Percentiles rank a stretch among this genome's conserved stretches.
phyloP scores from a whole-genome alignment of 2,888 invertebrate genomes.

The Archaeoteleia sp. region DNA sequence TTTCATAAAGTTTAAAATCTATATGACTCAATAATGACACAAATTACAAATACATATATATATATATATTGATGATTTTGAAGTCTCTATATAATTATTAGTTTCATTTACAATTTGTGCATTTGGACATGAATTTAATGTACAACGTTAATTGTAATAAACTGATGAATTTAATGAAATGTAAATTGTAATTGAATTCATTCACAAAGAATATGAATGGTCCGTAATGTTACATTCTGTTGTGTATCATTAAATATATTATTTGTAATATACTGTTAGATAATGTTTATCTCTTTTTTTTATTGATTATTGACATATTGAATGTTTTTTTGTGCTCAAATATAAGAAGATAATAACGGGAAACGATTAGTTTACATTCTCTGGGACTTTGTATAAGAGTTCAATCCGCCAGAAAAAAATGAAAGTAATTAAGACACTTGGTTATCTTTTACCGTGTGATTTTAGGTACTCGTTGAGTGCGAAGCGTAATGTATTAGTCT shows the following conservation, averaged over 20 bases:
- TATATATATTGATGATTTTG: slow-evolving; percentile 49
- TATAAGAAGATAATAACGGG: slow-evolving; percentile 32
- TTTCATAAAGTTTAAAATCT: slow-evolving; percentile 37
- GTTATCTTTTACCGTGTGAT: slow-evolving; percentile 71
- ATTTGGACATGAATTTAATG: too few species aligned
- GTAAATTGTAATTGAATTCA: too few species aligned
- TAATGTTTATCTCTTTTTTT: slow-evolving; percentile 1
- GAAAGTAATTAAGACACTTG: slow-evolving; percentile 71
- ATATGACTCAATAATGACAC: slow-evolving; percentile 31
- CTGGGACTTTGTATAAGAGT: slow-evolving; percentile 66
- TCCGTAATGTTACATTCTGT: too few species aligned
- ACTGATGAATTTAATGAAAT: too few species aligned
- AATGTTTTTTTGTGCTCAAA: neutral
- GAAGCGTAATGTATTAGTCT: slow-evolving; percentile 67
- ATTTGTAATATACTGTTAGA: slow-evolving; percentile 11
- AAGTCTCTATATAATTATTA: too few species aligned
- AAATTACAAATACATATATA: too few species aligned
- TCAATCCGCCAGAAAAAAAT: slow-evolving; percentile 69
- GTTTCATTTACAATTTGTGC: too few species aligned
- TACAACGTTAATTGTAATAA: too few species aligned
- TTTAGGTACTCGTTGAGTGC: slow-evolving; percentile 69
- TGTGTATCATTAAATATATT: too few species aligned
- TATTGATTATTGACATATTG: slow-evolving; percentile 6
- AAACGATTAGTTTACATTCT: slow-evolving; percentile 46
- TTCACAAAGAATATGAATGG: too few species aligned